Conservation (phyloP, 1,140 invertebrate genomes). For the Halictus rubicundus region DNA sequence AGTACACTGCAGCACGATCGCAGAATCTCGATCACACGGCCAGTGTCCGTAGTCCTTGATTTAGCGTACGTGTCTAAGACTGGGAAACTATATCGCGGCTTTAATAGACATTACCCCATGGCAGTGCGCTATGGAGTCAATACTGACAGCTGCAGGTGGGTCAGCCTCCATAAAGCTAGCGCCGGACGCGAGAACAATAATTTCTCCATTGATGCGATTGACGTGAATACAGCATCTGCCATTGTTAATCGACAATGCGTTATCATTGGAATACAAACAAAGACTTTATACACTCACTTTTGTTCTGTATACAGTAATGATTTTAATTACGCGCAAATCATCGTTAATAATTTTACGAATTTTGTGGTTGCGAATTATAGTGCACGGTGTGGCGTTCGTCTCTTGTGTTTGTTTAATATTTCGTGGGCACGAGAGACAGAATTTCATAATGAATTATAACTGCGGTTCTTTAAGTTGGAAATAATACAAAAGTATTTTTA, state of each 20-base stretch:
- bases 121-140: not conserved
- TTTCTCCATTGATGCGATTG: slow-evolving; percentile 45
- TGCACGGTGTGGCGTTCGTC: too few species aligned
- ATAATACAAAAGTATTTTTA: too few species aligned
- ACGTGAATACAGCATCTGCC: slow-evolving; percentile 55
- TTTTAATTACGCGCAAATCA: not conserved
- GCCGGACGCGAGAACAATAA: slow-evolving; percentile 55
- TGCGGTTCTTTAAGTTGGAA: too few species aligned
- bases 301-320: not conserved
- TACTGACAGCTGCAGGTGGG: slow-evolving; percentile 44
- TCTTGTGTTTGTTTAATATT: too few species aligned
- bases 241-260: slow-evolving; percentile 62
- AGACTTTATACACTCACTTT: not conserved
- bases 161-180: slow-evolving; percentile 26
- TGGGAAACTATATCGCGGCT: slow-evolving; percentile 47
- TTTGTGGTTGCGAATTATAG: too few species aligned
- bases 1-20: not conserved
- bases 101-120: slow-evolving; percentile 49
- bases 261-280: slow-evolving; percentile 65
- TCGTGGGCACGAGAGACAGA: too few species aligned
- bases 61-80: slow-evolving; percentile 26
- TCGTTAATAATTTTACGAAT: too few species aligned
- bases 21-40: slow-evolving; percentile 9
- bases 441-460: too few species aligned
- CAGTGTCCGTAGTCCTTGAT: slow-evolving; percentile 25